Evolutionary conservation across 2,888 invertebrate genomes (phyloP).

Genomic region (Zygogramma bicolorata): DNA sequence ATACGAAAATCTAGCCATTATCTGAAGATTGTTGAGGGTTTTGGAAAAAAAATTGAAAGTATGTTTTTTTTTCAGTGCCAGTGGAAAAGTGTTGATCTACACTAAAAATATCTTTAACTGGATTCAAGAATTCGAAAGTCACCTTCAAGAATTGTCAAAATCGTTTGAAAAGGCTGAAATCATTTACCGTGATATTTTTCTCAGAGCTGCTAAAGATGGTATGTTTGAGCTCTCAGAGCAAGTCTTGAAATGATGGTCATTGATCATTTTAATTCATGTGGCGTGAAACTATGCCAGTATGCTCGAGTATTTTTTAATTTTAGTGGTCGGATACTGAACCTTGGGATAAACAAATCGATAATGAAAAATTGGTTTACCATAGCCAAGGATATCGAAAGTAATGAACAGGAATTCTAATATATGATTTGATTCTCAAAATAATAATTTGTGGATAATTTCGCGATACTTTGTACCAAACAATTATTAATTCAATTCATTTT

Average conservation of each 20-base stretch:
- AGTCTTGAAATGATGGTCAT: background rate
- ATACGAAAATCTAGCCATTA: too few relatives aligned
- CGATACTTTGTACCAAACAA: too few relatives aligned
- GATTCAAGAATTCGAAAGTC: constrained; percentile 44
- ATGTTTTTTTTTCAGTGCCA: constrained; percentile 37
- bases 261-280: background rate
- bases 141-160: constrained; percentile 43
- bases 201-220: constrained; percentile 36
- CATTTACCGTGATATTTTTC: constrained; percentile 38
- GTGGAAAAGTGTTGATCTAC: constrained; percentile 39
- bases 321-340: too few relatives aligned
- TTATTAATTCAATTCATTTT: too few relatives aligned
- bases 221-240: background rate
- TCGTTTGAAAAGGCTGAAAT: constrained; percentile 47
- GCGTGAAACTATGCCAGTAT: background rate
- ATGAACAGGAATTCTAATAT: too few relatives aligned
- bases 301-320: too few relatives aligned
- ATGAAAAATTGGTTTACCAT: too few relatives aligned
- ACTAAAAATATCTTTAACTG: constrained; percentile 41
- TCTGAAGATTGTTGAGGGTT: background rate
- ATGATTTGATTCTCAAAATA: too few relatives aligned
- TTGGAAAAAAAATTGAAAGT: background rate
- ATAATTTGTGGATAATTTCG: too few relatives aligned
- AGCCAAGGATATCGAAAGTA: too few relatives aligned
- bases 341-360: too few relatives aligned